These are phyloP conservation scores for Grammomys dolichurus DNA, from an alignment of 2,113 vertebrate species.

Conservation along the genomic window DNA sequence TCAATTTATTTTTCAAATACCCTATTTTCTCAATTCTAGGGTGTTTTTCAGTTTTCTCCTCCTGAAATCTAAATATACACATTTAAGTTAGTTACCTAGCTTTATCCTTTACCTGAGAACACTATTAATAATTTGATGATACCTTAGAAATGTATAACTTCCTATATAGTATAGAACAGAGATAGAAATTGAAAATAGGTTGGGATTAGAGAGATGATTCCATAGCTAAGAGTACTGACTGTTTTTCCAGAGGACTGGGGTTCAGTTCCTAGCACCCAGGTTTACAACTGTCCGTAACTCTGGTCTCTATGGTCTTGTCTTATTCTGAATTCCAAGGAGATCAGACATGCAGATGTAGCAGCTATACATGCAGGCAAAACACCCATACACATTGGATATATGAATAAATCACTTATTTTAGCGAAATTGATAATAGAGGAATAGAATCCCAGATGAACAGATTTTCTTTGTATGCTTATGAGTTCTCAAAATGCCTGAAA, in stretches of 20 bases:
- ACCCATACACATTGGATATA: background rate
- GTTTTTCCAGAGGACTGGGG: background rate
- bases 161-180: constrained; percentile 9
- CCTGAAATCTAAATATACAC: background rate
- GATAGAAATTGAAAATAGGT: background rate
- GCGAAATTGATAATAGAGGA: background rate
- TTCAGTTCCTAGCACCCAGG: background rate
- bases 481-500: background rate
- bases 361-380: no score
- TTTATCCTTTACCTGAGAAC: constrained; percentile 21
- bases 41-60: constrained; percentile 40
- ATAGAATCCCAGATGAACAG: background rate
- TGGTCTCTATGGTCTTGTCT: background rate
- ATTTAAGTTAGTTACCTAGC: background rate
- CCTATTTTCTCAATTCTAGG: constrained; percentile 29
- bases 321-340: background rate
- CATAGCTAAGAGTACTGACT: background rate
- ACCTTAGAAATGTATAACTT: background rate
- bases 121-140: background rate
- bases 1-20: constrained; percentile 24
- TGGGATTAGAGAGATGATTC: background rate
- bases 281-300: background rate
- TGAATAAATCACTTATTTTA: no score
- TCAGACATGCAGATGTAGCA: background rate
- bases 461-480: background rate